Base-by-base conservation (phyloP, 2,888 invertebrate species). In the Oxytorus armatus region DNA sequence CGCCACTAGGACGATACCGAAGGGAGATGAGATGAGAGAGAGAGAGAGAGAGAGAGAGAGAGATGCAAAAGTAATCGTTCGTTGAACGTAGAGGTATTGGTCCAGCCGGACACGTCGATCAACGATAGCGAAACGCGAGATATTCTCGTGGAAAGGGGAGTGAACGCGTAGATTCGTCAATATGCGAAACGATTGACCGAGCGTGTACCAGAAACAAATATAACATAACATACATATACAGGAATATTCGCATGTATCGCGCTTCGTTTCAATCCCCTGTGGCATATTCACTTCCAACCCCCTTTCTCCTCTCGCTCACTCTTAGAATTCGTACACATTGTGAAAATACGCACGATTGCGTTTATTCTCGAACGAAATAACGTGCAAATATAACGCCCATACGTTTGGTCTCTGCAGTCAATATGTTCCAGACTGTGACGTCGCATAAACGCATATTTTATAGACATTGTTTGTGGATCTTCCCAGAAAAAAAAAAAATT, bases 111-210 rank as follows among this genome's bases (percentile, higher is more conserved):
- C 44, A 44, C 73, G 66, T 57, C 57, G 57, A 49, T 63, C 72
- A 53, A 73, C 61, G 25, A 42, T 51, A 29, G 39, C 49, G 29
- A 29, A 47, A 29, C 29, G 23, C 51, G 53, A 53, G 39, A 44
- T 10, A 18, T 21, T 11, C 14, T 42, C 42, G 42, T 42, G 42
- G 5, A 39, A 59, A 23, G 18, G 42, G 33, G 44, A n/a, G n/a
- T n/a, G 42, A n/a, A 18, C 25, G 33, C 23, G 29, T 53, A 21
- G 63, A 33, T 33, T 59, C 49, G 36, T 55, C 47, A 57, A 77
- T 77, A 63, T 29, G 63, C 39, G n/a, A 23, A 63, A 77, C 42
- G 55, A 63, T 70, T 57, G 59, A 36, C 53, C 33, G 21, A 70
- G 16, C 51, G 33, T 5, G 63, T 23, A 47, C 36, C 21, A 49